Evolutionary conservation across 2,797 vertebrate genomes (phyloP).

Genomic region (Sebastes diaconus): DNA sequence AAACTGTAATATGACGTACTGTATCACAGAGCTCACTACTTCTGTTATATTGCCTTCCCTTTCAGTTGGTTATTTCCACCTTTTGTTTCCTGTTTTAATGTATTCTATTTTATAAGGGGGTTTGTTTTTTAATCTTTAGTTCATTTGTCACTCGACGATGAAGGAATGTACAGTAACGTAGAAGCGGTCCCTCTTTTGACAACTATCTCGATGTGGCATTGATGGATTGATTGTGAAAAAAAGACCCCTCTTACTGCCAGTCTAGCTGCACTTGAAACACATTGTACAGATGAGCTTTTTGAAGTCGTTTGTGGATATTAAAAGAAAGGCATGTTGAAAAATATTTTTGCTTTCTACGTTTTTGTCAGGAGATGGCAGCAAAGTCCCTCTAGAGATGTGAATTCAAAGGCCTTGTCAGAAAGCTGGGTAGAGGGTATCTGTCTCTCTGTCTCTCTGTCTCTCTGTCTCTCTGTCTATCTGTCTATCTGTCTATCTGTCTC

Average conservation of each 20-base stretch:
- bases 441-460: too few relatives aligned
- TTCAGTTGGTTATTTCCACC: neutral
- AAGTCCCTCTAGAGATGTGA: neutral
- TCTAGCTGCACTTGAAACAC: conserved; percentile 40
- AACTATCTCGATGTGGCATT: neutral
- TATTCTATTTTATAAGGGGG: conserved; percentile 27
- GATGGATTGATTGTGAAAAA: conserved; percentile 17
- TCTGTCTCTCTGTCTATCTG: neutral
- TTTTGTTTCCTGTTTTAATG: conserved; percentile 36
- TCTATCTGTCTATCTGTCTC: rapidly evolving
- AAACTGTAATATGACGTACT: neutral
- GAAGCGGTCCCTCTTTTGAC: neutral
- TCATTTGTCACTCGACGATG: conserved; percentile 8
- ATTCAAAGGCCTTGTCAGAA: neutral
- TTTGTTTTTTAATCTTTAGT: conserved; percentile 26
- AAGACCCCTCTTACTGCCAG: neutral
- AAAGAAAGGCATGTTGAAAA: conserved; percentile 26
- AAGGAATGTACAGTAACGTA: conserved; percentile 39
- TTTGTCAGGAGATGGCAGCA: conserved; percentile 71
- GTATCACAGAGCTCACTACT: conserved; percentile 2
- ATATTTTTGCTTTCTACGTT: conserved; percentile 3
- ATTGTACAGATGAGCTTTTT: conserved; percentile 37
- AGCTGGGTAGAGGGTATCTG: neutral
- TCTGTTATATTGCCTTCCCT: conserved; percentile 11
- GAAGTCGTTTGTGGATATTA: conserved; percentile 39